phyloP scores from a whole-genome alignment of 2,888 invertebrate genomes.

The Ormyrus thymus region DNA sequence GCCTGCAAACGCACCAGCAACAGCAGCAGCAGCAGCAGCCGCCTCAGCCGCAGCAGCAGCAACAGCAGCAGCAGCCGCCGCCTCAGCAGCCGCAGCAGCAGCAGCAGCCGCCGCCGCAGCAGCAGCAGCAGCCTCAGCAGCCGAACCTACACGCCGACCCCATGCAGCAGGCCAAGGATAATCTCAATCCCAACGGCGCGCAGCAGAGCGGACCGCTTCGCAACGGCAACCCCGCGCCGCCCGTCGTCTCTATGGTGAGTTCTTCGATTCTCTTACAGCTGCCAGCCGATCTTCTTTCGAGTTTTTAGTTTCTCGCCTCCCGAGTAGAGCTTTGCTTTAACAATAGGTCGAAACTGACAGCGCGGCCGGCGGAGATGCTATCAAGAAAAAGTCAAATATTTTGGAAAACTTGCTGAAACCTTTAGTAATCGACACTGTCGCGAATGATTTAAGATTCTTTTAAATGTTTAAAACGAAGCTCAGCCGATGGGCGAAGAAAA shows the following conservation, averaged over 20 bases:
- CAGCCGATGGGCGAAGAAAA: too few species aligned
- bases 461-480: not conserved
- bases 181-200: constrained; percentile 69
- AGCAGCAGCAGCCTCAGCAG: constrained; percentile 60
- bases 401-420: too few species aligned
- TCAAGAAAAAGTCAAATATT: too few species aligned
- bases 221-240: constrained; percentile 73
- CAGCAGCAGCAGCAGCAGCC: constrained; percentile 66
- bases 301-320: too few species aligned
- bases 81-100: constrained; percentile 64
- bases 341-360: too few species aligned
- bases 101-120: constrained; percentile 62
- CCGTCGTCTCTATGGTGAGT: constrained; percentile 74
- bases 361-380: too few species aligned
- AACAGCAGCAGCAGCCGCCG: constrained; percentile 64
- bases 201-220: constrained; percentile 72
- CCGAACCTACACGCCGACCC: constrained; percentile 65
- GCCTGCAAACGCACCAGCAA: constrained; percentile 69
- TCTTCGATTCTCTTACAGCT: too few species aligned
- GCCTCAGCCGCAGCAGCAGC: constrained; percentile 67
- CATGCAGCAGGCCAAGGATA: constrained; percentile 74
- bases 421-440: too few species aligned
- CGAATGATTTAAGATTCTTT: not conserved
- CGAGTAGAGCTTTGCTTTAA: too few species aligned
- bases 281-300: too few species aligned